Conservation (phyloP, 2,113 vertebrate species). For the Coregonus clupeaformis region DNA sequence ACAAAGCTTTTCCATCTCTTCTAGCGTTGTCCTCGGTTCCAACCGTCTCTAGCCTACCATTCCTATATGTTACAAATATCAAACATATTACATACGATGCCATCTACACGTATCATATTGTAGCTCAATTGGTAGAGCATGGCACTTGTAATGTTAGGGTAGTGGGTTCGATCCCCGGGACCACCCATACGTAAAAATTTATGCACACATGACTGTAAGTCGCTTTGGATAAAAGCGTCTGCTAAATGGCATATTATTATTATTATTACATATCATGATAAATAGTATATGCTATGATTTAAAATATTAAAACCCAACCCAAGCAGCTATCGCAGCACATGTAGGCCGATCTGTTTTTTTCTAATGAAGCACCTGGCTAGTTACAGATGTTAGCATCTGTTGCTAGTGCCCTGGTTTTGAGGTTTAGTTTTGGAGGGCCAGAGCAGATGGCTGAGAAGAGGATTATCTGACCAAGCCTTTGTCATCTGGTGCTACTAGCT, state of each 20-base stretch:
- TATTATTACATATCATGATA: slow-evolving; percentile 18
- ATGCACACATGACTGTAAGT: no score
- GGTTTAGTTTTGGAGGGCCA: slow-evolving; percentile 70
- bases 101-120: slow-evolving; percentile 37
- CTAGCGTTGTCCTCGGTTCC: no score
- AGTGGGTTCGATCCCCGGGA: no score
- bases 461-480: slow-evolving; percentile 74
- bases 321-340: slow-evolving; percentile 38
- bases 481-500: slow-evolving; percentile 65
- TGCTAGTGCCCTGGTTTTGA: slow-evolving; percentile 61
- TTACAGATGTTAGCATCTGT: slow-evolving; percentile 74
- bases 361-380: slow-evolving; percentile 59
- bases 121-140: no score
- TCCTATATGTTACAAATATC: slow-evolving; percentile 34
- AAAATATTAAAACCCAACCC: slow-evolving; percentile 24
- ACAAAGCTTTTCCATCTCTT: no score
- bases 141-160: no score
- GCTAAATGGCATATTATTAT: no score
- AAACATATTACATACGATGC: slow-evolving; percentile 45
- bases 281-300: slow-evolving; percentile 24
- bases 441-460: slow-evolving; percentile 75
- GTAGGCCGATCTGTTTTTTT: background rate
- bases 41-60: no score
- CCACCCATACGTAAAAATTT: no score
- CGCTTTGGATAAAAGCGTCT: no score